Conservation (phyloP, 2,797 vertebrate genomes). For the Arctocebus calabarensis region DNA sequence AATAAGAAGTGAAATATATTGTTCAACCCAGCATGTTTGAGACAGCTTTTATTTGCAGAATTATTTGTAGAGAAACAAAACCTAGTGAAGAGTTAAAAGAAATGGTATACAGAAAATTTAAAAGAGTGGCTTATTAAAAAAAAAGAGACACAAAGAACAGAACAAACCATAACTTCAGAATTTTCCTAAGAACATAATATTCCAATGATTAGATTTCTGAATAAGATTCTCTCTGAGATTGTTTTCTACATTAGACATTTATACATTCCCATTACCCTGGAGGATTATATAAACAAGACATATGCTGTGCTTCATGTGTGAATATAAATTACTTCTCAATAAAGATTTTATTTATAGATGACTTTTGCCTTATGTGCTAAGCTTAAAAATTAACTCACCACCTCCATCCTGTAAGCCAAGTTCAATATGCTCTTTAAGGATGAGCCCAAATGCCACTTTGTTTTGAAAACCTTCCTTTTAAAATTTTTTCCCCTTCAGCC, state of each 20-base stretch:
- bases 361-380: neutral
- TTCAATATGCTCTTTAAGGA: neutral
- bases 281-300: neutral
- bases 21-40: constrained; percentile 40
- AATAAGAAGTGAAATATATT: constrained; percentile 52
- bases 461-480: neutral
- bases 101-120: neutral
- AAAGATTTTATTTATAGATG: neutral
- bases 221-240: neutral
- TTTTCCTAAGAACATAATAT: neutral
- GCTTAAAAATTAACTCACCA: neutral
- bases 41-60: constrained; percentile 41
- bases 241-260: neutral
- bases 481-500: neutral
- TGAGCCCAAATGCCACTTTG: neutral
- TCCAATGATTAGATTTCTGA: neutral
- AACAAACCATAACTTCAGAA: neutral
- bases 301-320: neutral
- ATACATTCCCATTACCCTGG: neutral
- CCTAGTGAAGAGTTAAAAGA: constrained; percentile 29
- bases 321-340: neutral
- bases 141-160: neutral
- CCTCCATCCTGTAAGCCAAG: neutral
- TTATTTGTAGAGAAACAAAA: constrained; percentile 40
- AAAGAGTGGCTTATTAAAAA: neutral